These are phyloP conservation scores for Brachionus sp. DNA, from an alignment of 1,140 invertebrate species.

Conservation along the genomic window DNA sequence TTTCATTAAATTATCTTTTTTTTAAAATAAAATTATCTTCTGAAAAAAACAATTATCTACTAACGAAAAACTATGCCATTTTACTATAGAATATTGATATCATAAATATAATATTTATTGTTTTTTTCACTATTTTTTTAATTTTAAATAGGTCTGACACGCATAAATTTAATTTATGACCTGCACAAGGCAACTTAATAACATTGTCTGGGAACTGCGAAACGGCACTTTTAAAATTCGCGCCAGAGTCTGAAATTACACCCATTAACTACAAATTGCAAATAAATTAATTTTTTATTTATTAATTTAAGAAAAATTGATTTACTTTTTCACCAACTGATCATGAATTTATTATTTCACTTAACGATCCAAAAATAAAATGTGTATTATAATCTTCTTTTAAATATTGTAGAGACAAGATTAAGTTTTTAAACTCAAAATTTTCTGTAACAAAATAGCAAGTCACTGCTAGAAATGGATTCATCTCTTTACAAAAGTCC, in stretches of 20 bases:
- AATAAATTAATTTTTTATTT: not conserved
- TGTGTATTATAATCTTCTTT: not conserved
- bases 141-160: not conserved
- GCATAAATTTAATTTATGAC: slow-evolving; percentile 33
- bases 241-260: slow-evolving; percentile 16
- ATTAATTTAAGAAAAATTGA: slow-evolving; percentile 3
- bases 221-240: slow-evolving; percentile 25
- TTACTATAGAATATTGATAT: too few species aligned
- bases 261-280: not conserved
- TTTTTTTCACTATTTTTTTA: too few species aligned
- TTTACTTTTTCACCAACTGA: slow-evolving; percentile 12
- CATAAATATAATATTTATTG: too few species aligned
- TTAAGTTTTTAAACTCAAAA: not conserved
- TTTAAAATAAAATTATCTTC: too few species aligned
- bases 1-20: too few species aligned
- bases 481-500: slow-evolving; percentile 12
- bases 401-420: slow-evolving; percentile 3
- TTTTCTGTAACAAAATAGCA: slow-evolving; percentile 5
- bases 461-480: slow-evolving; percentile 9
- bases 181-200: slow-evolving; percentile 14
- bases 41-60: too few species aligned
- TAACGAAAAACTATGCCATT: too few species aligned
- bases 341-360: not conserved
- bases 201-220: not conserved
- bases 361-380: slow-evolving; percentile 27